Evolutionary conservation across 2,888 invertebrate genomes (phyloP), one percentile per base, ranked within the genome.

Genomic region (Phasia obesa): DNA sequence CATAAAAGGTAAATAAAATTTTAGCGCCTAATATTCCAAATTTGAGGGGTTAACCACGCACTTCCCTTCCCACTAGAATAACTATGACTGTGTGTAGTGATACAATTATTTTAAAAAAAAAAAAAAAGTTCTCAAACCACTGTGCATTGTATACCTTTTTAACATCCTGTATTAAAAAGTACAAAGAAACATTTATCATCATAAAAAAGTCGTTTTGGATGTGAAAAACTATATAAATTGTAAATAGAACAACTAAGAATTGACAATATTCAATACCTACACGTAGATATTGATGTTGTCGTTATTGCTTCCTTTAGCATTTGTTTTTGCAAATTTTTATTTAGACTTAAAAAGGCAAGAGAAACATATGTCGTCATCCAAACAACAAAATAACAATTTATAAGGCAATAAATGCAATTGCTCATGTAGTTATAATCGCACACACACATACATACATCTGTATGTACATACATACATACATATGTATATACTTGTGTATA

Each of bases 391-490:
- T 27, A 69, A 60, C 60, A 76, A 73, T 62, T 64, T 77, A 44
- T 49, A 78, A 78, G 55, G 78, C 78, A 71, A 78, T 78, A 78
- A 78, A 78, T 78, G 78, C 78, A 78, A 71, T 78, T 71, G 78
- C 78, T 78, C 49, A 21, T 47, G 27, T 64, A 53, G 23, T 59
- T 76, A 51, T n/a, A n/a, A n/a, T n/a, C n/a, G n/a, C n/a, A n/a
- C 51, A 60, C 51, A 27, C 55, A 17, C 42, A 42, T 17, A 15
- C 17, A 27, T 44, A 17, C 27, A 44, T 21, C 11, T 35, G 2
- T 1, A 9, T 11, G 11, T 35, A 35, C 7, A 31, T n/a, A 49
- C 35, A 59, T 17, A 47, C 35, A 59, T 70, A 60, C 51, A 27
- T 69, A 17, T 27, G 25, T 17, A 15, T 13, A 27, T 44, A 17